These are phyloP conservation scores for Gallinago undulata DNA, from an alignment of 2,113 vertebrate genomes.

Conservation along the genomic window DNA sequence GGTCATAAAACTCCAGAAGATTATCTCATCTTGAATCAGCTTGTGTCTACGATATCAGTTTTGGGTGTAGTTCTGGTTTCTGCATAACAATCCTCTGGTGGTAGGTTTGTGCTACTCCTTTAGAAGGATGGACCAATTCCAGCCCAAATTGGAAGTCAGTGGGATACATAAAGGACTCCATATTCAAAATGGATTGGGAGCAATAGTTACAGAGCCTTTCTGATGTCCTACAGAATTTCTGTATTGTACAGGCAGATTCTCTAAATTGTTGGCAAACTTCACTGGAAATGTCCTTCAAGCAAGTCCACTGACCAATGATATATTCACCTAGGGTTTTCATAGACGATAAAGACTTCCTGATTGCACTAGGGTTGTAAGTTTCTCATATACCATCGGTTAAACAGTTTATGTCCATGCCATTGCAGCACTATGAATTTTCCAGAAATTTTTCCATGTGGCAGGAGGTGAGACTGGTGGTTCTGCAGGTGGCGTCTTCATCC, in stretches of 20 bases:
- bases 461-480: background rate
- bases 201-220: background rate
- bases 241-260: background rate
- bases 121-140: background rate
- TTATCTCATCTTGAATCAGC: background rate
- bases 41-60: background rate
- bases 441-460: background rate
- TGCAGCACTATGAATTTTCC: background rate
- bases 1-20: background rate
- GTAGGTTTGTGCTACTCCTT: background rate
- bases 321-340: background rate
- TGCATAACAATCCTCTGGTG: background rate
- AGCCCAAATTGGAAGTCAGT: background rate
- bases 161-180: background rate
- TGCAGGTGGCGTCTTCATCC: background rate
- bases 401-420: background rate
- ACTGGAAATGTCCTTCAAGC: background rate
- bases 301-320: background rate
- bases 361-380: background rate
- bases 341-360: background rate
- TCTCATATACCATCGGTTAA: background rate
- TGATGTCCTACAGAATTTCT: background rate
- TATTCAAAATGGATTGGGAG: background rate
- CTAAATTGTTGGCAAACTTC: background rate
- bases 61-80: background rate